These are phyloP conservation scores for Psephotus haematonotus DNA, from an alignment of 2,113 vertebrate genomes.

Conservation along the genomic window DNA sequence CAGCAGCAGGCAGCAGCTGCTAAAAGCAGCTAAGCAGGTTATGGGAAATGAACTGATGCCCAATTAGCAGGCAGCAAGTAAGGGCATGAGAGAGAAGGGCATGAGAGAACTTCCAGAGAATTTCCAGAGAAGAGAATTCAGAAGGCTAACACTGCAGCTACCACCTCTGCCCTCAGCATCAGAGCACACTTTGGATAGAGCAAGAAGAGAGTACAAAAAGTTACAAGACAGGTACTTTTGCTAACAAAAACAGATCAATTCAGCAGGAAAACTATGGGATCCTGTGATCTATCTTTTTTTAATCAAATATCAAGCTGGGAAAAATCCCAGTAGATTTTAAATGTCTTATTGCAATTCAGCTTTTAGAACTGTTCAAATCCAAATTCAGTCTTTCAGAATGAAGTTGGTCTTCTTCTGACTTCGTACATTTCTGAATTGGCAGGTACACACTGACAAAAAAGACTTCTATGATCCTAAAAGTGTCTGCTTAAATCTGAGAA, in stretches of 20 bases:
- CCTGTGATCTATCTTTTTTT: not conserved
- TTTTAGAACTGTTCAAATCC: not conserved
- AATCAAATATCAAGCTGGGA: not conserved
- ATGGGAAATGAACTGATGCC: not conserved
- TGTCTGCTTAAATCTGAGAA: not conserved
- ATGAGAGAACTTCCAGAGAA: accelerated
- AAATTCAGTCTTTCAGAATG: not conserved
- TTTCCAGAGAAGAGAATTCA: not conserved
- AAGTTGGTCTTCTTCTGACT: not conserved
- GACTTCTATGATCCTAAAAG: accelerated
- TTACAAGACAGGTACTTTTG: not conserved
- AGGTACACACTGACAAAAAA: not conserved
- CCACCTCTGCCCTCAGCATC: not conserved
- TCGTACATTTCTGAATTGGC: not conserved
- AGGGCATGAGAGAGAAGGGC: accelerated
- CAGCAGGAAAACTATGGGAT: not conserved
- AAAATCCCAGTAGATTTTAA: not conserved
- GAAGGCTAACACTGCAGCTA: not conserved
- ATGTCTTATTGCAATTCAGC: not conserved
- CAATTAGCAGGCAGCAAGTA: no score
- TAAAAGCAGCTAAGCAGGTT: not conserved
- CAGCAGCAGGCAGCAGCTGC: not conserved
- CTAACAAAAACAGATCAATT: not conserved
- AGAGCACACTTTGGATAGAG: accelerated
- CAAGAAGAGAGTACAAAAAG: no score